These are phyloP conservation scores for Tamias sibiricus DNA, from an alignment of 2,113 vertebrate species.

Conservation along the genomic window DNA sequence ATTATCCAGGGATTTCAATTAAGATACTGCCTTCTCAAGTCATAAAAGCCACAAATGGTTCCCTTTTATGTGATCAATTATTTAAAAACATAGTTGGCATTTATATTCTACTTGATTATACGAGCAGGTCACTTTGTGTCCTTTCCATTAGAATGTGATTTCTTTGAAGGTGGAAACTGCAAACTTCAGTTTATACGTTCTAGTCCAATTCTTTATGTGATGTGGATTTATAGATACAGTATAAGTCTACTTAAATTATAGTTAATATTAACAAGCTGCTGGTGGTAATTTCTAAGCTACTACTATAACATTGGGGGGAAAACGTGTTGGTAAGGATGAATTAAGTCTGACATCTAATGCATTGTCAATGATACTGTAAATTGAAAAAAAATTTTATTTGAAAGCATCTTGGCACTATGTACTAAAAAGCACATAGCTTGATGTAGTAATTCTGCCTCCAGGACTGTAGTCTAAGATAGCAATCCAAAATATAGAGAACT, in stretches of 20 bases:
- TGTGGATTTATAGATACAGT: not conserved
- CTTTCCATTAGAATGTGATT: not conserved
- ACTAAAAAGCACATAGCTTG: not conserved
- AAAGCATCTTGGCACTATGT: not conserved
- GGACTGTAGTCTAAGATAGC: not conserved
- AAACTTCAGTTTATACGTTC: not conserved
- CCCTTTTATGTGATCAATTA: not conserved
- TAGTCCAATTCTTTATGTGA: not conserved
- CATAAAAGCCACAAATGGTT: not conserved
- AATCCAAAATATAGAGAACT: not conserved
- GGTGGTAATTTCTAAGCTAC: not conserved
- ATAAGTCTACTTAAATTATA: not conserved
- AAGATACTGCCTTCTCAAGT: not conserved
- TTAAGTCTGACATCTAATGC: not conserved
- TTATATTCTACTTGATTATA: not conserved
- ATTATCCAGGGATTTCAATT: not conserved
- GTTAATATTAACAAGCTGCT: not conserved
- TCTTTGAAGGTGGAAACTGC: not conserved
- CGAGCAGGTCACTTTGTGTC: not conserved
- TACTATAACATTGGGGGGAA: not conserved
- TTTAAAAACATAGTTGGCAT: not conserved
- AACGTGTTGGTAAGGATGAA: not conserved
- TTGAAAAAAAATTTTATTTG: not conserved
- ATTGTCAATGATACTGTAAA: not conserved
- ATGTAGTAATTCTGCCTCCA: not conserved